These are phyloP conservation scores for Upupa epops DNA, from an alignment of 2,113 vertebrate species.

Conservation along the genomic window DNA sequence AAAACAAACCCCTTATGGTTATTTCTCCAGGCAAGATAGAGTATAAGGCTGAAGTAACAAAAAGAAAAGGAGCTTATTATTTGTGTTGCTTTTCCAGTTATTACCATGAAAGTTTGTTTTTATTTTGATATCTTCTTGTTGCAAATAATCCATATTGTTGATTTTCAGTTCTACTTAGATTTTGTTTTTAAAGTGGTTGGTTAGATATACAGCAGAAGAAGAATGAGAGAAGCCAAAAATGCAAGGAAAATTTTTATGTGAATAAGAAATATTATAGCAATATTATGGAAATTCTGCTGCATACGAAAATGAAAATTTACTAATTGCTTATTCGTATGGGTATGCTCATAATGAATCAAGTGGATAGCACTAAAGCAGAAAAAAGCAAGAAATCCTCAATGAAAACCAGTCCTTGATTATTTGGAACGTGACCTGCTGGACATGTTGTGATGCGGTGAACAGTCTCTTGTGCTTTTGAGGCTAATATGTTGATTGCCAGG, in stretches of 20 bases:
- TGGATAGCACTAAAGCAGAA: not conserved
- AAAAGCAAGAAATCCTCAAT: not conserved
- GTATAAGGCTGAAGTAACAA: not conserved
- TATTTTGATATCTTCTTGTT: not conserved
- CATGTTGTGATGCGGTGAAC: not conserved
- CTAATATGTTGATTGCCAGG: not conserved
- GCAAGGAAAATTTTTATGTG: not conserved
- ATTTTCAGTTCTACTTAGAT: not conserved
- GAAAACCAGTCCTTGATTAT: not conserved
- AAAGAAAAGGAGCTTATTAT: not conserved
- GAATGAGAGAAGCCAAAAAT: not conserved
- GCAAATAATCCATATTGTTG: not conserved
- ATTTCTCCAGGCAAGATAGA: not conserved
- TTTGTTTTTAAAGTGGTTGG: not conserved
- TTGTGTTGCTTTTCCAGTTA: not conserved
- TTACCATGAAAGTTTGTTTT: not conserved
- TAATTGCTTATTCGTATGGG: not conserved
- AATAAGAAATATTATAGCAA: not conserved
- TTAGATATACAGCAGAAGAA: not conserved
- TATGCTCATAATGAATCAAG: not conserved
- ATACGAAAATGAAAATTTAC: not conserved
- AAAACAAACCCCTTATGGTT: not conserved
- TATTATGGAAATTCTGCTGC: not conserved
- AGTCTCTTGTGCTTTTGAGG: not conserved
- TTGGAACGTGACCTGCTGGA: not conserved